Evolutionary conservation across 1,140 invertebrate genomes (phyloP).

Genomic region (Aethina tumida): DNA sequence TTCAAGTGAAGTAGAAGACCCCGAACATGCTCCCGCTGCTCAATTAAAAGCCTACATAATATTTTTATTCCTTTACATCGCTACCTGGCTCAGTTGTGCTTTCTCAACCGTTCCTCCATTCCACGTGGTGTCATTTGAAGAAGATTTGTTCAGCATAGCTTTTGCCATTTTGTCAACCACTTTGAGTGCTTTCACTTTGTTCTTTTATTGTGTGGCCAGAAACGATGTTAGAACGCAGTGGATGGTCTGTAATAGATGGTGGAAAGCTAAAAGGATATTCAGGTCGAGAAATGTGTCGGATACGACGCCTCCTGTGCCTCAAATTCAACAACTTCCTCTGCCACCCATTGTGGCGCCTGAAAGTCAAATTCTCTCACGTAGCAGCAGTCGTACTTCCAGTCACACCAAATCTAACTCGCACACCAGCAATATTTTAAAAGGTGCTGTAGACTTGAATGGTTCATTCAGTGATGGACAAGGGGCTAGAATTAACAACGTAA

Average conservation of each 20-base stretch:
- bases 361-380: conserved; percentile 40
- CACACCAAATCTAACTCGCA: conserved; percentile 42
- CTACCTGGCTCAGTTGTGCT: conserved; percentile 65
- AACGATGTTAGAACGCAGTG: conserved; percentile 71
- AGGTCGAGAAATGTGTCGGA: conserved; percentile 56
- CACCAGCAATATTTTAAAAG: conserved; percentile 44
- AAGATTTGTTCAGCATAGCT: conserved; percentile 66
- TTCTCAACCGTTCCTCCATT: conserved; percentile 57
- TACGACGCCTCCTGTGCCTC: conserved; percentile 44
- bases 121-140: conserved; percentile 53
- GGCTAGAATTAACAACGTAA: conserved; percentile 44
- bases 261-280: conserved; percentile 48
- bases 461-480: conserved; percentile 23
- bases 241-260: conserved; percentile 42
- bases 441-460: conserved; percentile 35
- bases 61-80: conserved; percentile 62
- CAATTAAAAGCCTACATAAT: conserved; percentile 73
- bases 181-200: conserved; percentile 71
- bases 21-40: conserved; percentile 68
- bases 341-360: conserved; percentile 21
- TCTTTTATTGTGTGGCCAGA: conserved; percentile 76
- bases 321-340: conserved; percentile 33
- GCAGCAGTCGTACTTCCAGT: conserved; percentile 50
- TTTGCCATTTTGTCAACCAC: conserved; percentile 61
- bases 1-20: conserved; percentile 66